Evolutionary conservation across 2,888 invertebrate genomes (phyloP).

Genomic region (Teleogryllus oceanicus): DNA sequence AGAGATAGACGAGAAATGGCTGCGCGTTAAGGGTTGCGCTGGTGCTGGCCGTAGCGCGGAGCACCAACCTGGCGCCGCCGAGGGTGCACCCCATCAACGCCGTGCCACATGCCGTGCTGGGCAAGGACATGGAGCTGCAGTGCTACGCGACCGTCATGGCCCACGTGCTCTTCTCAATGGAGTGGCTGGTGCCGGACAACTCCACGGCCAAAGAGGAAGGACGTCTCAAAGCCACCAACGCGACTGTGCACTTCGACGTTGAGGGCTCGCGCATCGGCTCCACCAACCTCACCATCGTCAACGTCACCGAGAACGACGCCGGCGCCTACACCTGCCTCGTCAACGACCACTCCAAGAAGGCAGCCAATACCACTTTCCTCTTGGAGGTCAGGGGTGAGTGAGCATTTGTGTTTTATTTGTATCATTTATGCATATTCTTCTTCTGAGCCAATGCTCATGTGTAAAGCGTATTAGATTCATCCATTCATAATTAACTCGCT

Average conservation of each 20-base stretch:
- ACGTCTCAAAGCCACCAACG: background rate
- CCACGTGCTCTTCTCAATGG: background rate
- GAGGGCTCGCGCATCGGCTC: background rate
- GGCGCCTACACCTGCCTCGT: background rate
- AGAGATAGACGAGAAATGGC: no score
- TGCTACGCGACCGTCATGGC: background rate
- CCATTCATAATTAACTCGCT: no score
- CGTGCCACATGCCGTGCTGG: background rate
- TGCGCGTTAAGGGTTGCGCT: no score
- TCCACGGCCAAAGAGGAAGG: background rate
- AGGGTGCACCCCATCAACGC: background rate
- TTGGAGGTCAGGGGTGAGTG: background rate
- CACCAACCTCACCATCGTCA: constrained; percentile 6
- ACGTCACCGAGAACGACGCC: background rate
- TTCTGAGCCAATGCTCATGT: no score
- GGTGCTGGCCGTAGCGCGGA: background rate
- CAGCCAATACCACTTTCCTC: background rate
- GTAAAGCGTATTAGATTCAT: no score
- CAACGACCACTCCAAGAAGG: background rate
- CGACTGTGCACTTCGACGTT: background rate
- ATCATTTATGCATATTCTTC: no score
- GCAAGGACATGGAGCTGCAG: background rate
- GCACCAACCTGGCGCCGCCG: background rate
- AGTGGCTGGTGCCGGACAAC: background rate
- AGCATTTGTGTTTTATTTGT: background rate